Evolutionary conservation across 2,888 invertebrate genomes (phyloP), one percentile per base, ranked within the genome.

Genomic region (Heliconius ismenius): DNA sequence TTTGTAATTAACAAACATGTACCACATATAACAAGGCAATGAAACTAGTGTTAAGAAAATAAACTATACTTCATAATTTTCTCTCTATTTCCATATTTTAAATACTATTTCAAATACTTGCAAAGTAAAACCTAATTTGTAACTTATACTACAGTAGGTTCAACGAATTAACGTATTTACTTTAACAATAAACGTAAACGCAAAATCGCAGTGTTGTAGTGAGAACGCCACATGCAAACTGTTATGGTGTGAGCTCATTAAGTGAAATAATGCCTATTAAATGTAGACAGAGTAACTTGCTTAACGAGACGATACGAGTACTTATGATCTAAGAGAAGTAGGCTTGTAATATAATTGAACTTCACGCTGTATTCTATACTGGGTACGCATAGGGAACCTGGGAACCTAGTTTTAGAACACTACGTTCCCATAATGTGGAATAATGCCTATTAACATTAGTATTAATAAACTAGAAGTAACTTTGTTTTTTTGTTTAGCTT

Each of bases 211-310:
- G 24, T 4, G 7, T 15, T 26, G 11, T 7, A 21, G 58, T 13
- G 18, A 60, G 60, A 43, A 62, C 36, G 39, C 36, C 60, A 36
- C 62, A 73, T 73, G 21, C 39, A 36, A 60, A 62, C 11, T 60
- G 26, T 36, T 21, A 60, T 39, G 26, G 62, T 39, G 39, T 39
- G 39, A 60, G 39, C 62, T 73, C 26, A 73, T 73, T 73, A 73
- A 26, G 62, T 62, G 62, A 62, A 60, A 62, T 62, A 39, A 3
- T 62, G 39, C 73, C 73, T 62, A 62, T 73, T 73, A 73, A 60
- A 36, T 32, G 54, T 32, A 54, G 69, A 69, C n/a, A 7, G 54
- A 54, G 69, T 9, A 58, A 32, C 32, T 70, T 70, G 32, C 32
- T 70, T 58, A 32, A 58, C 54, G 28, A 70, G 60, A 68, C 75